Conservation (phyloP, 2,888 invertebrate genomes). For the Acanthoscelides obtectus region DNA sequence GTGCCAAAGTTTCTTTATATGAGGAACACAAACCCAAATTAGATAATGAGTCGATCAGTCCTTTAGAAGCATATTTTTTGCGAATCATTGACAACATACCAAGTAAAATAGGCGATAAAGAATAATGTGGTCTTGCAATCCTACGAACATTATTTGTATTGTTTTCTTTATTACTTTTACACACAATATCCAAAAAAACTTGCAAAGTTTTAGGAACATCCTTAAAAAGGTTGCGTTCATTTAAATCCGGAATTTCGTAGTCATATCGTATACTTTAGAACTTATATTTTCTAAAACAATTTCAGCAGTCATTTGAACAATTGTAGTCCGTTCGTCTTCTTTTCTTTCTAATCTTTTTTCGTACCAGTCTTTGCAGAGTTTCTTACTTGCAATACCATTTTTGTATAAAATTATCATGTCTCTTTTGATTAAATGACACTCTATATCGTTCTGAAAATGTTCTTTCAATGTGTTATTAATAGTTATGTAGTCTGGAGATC, state of each 20-base stretch:
- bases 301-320: conserved; percentile 34
- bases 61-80: conserved; percentile 16
- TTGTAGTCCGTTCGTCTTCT: conserved; percentile 31
- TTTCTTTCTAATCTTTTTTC: conserved; percentile 28
- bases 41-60: conserved; percentile 14
- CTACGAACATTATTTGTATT: conserved; percentile 10
- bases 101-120: conserved; percentile 8
- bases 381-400: conserved; percentile 29
- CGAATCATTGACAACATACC: conserved; percentile 18
- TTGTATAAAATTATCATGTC: conserved; percentile 23
- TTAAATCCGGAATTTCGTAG: conserved; percentile 25
- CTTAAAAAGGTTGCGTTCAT: conserved; percentile 24
- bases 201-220: conserved; percentile 29
- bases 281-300: conserved; percentile 33
- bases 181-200: conserved; percentile 21
- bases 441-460: conserved; percentile 28
- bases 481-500: conserved; percentile 8
- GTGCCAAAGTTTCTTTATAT: conserved; percentile 27
- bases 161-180: conserved; percentile 8
- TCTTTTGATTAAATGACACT: conserved; percentile 26
- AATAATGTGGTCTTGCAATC: conserved; percentile 11
- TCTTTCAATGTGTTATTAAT: conserved; percentile 17
- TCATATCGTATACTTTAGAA: conserved; percentile 7
- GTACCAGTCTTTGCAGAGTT: conserved; percentile 30
- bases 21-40: conserved; percentile 22